phyloP scores from a whole-genome alignment of 2,113 vertebrate species.

The Phrynosoma blainvillii region DNA sequence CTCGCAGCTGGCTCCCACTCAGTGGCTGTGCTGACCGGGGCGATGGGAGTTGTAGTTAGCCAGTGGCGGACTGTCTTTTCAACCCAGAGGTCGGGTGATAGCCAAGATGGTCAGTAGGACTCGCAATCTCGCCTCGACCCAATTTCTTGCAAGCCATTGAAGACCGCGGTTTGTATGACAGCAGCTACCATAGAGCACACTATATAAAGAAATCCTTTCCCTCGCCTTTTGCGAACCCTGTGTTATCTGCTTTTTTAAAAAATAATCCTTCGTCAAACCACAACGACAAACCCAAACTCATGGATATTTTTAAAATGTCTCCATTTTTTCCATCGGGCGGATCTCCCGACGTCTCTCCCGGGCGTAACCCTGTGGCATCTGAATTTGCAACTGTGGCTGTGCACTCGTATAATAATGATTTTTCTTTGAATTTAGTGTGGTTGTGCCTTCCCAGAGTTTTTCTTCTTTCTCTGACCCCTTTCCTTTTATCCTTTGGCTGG shows the following conservation, averaged over 20 bases:
- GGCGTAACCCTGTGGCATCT: neutral
- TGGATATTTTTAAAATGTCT: neutral
- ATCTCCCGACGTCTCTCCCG: neutral
- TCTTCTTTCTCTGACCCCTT: neutral
- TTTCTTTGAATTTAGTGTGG: conserved; percentile 8
- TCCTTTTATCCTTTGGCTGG: too few species aligned
- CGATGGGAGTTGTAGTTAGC: neutral
- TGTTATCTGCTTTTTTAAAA: neutral
- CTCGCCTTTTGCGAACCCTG: too few species aligned
- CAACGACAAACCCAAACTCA: too few species aligned
- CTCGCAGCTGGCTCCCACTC: too few species aligned
- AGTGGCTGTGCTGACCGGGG: too few species aligned
- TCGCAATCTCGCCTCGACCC: neutral
- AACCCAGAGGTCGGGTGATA: neutral
- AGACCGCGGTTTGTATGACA: neutral
- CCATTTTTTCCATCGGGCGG: neutral
- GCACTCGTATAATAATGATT: conserved; percentile 21
- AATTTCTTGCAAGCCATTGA: neutral
- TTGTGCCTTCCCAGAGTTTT: neutral
- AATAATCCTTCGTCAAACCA: too few species aligned
- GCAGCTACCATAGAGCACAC: too few species aligned
- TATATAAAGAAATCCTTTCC: neutral
- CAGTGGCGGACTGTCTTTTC: too few species aligned
- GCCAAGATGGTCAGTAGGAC: neutral
- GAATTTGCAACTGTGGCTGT: conserved; percentile 14